Base-by-base conservation (phyloP, 2,888 invertebrate species). In the Periphyllus acericola region DNA sequence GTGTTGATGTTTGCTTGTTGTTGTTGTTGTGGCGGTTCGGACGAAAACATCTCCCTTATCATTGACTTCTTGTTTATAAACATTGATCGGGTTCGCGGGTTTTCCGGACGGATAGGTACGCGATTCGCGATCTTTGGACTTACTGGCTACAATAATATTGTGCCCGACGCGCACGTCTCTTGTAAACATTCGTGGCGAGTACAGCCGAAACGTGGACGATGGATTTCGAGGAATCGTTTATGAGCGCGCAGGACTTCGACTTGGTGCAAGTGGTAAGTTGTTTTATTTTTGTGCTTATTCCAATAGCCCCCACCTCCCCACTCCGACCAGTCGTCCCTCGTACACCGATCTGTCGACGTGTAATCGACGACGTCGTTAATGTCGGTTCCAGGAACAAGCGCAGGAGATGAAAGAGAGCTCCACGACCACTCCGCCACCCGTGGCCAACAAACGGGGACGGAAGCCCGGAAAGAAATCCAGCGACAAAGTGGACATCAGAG, bases 401-500 rank as follows among this genome's bases (percentile, higher is more conserved):
- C 90, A 89, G 25, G 90, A 90, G 86, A 89, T 96, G 90, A 95
- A 96, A 91, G 96, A 97, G 93, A 95, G 96, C 90, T 80, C 80
- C 93, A 94, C 95, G 90, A 95, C 96, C 90, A 86, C 79, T 17
- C 86, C 86, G 36, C 86, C 86, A 0, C 71, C 86, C 6, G 86
- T 80, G 25, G 17, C 80, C 40, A 80, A 86, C 80, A 96, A 96
- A 92, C 94, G 97, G 91, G 98, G 97, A 92, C 95, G 97, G 91
- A 96, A 96, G 92, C 97, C 96, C 90, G 96, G 96, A 91, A 94
- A 96, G 92, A 96, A 96, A 93, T 94, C 94, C 90, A 93, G 95
- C 55, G 97, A 97, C 91, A 97, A 97, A 93, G 95, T 97, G 92
- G 98, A 98, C 92, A 96, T 97, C 93, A 96, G 96, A 94, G 97